Evolutionary conservation across 2,888 invertebrate genomes (phyloP).

Genomic region (Temnothorax rugatulus): DNA sequence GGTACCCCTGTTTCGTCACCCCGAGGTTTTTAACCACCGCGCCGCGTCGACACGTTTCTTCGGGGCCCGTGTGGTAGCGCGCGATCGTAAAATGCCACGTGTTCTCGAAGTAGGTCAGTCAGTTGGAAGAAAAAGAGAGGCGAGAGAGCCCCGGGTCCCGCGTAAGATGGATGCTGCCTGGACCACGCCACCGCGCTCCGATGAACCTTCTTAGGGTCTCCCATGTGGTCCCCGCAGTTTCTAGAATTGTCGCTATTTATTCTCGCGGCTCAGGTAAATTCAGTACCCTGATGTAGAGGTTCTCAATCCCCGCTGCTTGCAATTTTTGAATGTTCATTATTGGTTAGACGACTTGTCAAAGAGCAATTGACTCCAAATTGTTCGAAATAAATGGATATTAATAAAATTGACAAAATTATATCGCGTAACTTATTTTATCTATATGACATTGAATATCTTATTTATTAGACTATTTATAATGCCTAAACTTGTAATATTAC

Average conservation of each 20-base stretch:
- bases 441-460: not conserved
- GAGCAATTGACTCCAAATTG: not conserved
- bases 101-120: conserved; percentile 75
- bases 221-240: conserved; percentile 27
- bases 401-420: not conserved
- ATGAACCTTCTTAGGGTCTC: conserved; percentile 3
- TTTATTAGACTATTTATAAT: not conserved
- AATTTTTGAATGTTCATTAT: not conserved
- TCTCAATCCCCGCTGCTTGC: not conserved
- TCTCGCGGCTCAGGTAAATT: conserved; percentile 28
- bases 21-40: conserved; percentile 72
- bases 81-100: conserved; percentile 76
- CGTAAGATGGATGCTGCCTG: conserved; percentile 41
- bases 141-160: conserved; percentile 21
- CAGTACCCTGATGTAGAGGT: not conserved
- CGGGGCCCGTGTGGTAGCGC: conserved; percentile 41
- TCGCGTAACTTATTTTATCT: not conserved
- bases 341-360: not conserved
- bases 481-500: conserved; percentile 31
- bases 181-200: conserved; percentile 12
- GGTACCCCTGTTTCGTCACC: conserved; percentile 71
- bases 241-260: conserved; percentile 45
- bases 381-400: not conserved
- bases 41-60: conserved; percentile 52
- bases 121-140: conserved; percentile 47